Evolutionary conservation across 2,888 invertebrate species (phyloP).

Genomic region (Cryptocephalus moraei): DNA sequence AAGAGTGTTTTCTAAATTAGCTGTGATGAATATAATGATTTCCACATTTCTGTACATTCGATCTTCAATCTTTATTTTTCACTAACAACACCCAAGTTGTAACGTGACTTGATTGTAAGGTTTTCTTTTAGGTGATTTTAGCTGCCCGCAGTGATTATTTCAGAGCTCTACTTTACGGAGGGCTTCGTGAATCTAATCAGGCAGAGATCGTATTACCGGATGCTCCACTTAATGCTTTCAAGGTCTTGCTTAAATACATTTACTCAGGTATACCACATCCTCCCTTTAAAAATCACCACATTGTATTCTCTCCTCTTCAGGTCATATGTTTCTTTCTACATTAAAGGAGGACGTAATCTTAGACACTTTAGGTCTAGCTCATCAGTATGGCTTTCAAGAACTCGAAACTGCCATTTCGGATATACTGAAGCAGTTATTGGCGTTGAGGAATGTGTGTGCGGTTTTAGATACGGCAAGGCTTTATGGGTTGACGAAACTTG

Average conservation of each 20-base stretch:
- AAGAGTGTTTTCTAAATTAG: too few species aligned
- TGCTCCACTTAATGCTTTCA: constrained; percentile 75
- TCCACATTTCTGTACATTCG: not conserved
- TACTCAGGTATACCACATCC: constrained; percentile 62
- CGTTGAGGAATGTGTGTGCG: constrained; percentile 84
- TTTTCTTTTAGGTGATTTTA: constrained; percentile 56
- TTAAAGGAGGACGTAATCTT: constrained; percentile 59
- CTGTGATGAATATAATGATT: too few species aligned
- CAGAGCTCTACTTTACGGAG: constrained; percentile 70
- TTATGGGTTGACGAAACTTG: constrained; percentile 54
- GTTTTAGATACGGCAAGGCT: constrained; percentile 85
- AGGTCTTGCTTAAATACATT: constrained; percentile 85
- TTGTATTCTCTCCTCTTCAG: constrained; percentile 27
- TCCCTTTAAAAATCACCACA: not conserved
- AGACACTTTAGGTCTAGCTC: constrained; percentile 75
- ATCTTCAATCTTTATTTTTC: too few species aligned
- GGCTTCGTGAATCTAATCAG: constrained; percentile 64
- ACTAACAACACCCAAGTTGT: too few species aligned
- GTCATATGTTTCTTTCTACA: constrained; percentile 56
- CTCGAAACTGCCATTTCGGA: constrained; percentile 88
- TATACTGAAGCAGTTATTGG: constrained; percentile 80
- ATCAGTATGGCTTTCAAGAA: constrained; percentile 91
- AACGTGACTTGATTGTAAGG: too few species aligned
- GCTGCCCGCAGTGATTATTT: constrained; percentile 96
- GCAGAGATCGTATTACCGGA: constrained; percentile 77